Conservation (phyloP, 2,797 vertebrate species). For the Chloroceryle amazona region DNA sequence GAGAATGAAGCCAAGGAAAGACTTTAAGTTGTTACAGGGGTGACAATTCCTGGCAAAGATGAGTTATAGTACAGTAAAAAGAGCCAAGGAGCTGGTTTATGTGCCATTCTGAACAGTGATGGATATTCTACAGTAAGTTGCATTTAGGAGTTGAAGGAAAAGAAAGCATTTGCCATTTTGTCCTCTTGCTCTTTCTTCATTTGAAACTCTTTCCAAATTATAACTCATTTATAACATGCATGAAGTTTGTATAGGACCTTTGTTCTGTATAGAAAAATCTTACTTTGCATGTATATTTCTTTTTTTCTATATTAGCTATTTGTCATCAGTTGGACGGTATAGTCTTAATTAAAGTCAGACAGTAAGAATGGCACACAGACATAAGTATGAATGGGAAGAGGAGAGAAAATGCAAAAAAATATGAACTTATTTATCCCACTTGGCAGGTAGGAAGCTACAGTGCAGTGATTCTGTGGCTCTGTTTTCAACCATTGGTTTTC, state of each 20-base stretch:
- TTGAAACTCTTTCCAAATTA: background rate
- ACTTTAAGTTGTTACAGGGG: conserved; percentile 22
- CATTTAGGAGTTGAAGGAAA: background rate
- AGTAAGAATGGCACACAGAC: background rate
- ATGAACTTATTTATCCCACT: background rate
- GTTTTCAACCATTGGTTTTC: background rate
- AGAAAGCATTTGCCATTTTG: background rate
- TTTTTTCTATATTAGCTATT: background rate
- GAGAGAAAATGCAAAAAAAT: background rate
- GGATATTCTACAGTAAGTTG: background rate
- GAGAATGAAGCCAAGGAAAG: conserved; percentile 61
- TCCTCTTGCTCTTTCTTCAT: background rate
- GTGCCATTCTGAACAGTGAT: background rate
- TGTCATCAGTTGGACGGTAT: background rate
- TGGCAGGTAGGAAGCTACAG: background rate
- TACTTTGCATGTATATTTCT: background rate
- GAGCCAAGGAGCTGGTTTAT: conserved; percentile 37
- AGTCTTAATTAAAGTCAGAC: background rate
- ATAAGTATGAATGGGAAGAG: background rate
- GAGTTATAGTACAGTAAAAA: conserved; percentile 48
- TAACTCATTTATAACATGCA: background rate
- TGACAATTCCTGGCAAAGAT: conserved; percentile 57
- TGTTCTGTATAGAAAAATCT: background rate
- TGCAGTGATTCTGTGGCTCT: background rate
- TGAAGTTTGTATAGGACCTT: background rate